Evolutionary conservation across 30 jellyfish, hydroid and myxozoan genomes (phyloP), one percentile per base, ranked within the genome.

Genomic region (Chrysaora quinquecirrha): DNA sequence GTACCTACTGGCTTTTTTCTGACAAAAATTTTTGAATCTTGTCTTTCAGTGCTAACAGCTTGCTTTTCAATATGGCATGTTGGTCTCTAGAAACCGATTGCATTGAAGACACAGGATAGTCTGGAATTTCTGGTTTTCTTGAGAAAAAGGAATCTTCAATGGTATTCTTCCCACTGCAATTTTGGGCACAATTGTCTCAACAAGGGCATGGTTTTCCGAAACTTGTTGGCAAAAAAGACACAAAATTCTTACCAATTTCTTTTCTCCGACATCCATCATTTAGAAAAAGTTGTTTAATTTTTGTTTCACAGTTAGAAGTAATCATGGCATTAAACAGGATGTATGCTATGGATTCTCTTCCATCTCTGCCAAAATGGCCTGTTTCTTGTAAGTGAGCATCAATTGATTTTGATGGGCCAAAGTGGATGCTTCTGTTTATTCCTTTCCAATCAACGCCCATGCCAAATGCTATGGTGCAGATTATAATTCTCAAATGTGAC

Each of bases 381-480:
- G n/a, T 31, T 25, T 10, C 67, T 48, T 71, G 83, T 23, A 71
- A 22, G 38, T 30, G 46, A 18, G 68, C 67, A 34, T 71, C 81
- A 67, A 71, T 35, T 25, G 32, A n/a, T 27, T 21, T n/a, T 0
- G 83, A 48, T 9, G 71, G 83, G 69, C 83, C 83, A 71, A 31
- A 71, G 33, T 71, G 68, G 12, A 71, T 31, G 47, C 30, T 48
- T 38, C 81, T 38, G 19, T 24, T 19, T 1, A 71, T 33, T 20
- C 67, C 83, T 31, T 31, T 48, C 27, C 83, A 71, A 34, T 71
- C 33, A n/a, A 71, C 33, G 35, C 83, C 81, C 83, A 71, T 71
- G 6, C 83, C 71, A 31, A 35, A 71, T 46, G 83, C 83, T 22
- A 71, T 23, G 11, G 83, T 71, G 34, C 83, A 71, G 4, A 71